These are phyloP conservation scores for Rhopilema esculentum DNA, from an alignment of 30 jellyfish, hydroid and myxozoan species.

Conservation along the genomic window DNA sequence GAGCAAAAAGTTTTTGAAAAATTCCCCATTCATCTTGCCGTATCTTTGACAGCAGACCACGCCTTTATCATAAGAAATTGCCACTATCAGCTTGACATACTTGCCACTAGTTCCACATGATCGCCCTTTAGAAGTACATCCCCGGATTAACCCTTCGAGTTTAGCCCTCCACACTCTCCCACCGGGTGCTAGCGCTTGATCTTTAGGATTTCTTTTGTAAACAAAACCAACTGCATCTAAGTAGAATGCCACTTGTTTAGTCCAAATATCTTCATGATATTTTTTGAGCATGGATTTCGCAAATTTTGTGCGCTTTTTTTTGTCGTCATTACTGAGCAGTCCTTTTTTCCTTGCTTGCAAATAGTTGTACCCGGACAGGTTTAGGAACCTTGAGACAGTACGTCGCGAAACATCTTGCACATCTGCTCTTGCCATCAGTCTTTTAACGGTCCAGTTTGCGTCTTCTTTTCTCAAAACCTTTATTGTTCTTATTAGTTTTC, in stretches of 20 bases:
- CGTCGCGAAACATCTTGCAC: constrained; percentile 17
- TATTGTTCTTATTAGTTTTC: constrained; percentile 7
- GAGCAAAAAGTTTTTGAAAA: constrained; percentile 4
- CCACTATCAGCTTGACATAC: constrained; percentile 41
- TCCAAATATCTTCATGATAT: constrained; percentile 25
- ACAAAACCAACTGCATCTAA: constrained; percentile 71
- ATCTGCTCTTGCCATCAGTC: constrained; percentile 37
- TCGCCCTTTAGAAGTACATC: constrained; percentile 38
- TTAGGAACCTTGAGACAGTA: constrained; percentile 32
- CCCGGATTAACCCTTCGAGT: constrained; percentile 20
- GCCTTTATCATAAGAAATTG: constrained; percentile 54
- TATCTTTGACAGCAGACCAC: constrained; percentile 18
- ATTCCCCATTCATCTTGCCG: constrained; percentile 20
- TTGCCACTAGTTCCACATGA: constrained; percentile 53
- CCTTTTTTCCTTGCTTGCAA: constrained; percentile 58
- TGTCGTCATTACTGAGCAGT: constrained; percentile 51
- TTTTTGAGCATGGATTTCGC: constrained; percentile 18
- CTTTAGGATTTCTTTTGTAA: constrained; percentile 48
- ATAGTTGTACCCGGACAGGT: constrained; percentile 46
- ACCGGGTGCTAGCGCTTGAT: constrained; percentile 53
- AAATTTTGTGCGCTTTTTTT: constrained; percentile 21
- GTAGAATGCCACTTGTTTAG: constrained; percentile 33
- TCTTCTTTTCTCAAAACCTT: constrained; percentile 5
- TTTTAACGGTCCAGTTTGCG: constrained; percentile 35
- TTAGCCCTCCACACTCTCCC: constrained; percentile 16